Evolutionary conservation across 1,140 invertebrate genomes (phyloP).

Genomic region (Acromyrmex echinatior): DNA sequence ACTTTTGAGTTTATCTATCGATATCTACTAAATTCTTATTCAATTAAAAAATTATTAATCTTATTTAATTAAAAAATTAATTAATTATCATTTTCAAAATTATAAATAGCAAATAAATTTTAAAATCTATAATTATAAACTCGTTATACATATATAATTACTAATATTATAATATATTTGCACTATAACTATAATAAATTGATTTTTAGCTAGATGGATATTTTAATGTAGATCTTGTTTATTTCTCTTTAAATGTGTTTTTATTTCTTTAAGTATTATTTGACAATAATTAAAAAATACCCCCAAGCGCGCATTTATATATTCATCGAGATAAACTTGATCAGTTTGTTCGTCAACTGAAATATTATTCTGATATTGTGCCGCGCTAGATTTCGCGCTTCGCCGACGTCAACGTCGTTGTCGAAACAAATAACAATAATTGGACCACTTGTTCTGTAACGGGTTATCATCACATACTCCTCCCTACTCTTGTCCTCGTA

Average conservation of each 20-base stretch:
- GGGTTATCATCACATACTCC: constrained; percentile 73
- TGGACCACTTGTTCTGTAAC: constrained; percentile 72
- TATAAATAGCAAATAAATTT: neutral
- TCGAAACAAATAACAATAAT: constrained; percentile 70
- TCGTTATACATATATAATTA: neutral
- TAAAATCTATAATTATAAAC: neutral
- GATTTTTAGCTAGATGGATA: neutral
- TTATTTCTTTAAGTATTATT: neutral
- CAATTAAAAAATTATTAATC: neutral
- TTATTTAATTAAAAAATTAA: neutral
- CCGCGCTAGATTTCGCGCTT: neutral
- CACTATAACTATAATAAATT: neutral
- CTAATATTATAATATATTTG: neutral
- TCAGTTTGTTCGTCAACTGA: neutral
- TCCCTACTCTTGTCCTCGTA: constrained; percentile 3
- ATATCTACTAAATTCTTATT: neutral
- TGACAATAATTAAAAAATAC: neutral
- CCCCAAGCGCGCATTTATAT: neutral
- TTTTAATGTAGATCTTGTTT: neutral
- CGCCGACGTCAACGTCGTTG: constrained; percentile 36
- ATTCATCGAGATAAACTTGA: constrained; percentile 5
- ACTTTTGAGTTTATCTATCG: neutral
- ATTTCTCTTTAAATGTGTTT: neutral
- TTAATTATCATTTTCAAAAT: neutral
- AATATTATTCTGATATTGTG: neutral